Conservation (phyloP, 2,888 invertebrate species). For the Nymphalis c-album region DNA sequence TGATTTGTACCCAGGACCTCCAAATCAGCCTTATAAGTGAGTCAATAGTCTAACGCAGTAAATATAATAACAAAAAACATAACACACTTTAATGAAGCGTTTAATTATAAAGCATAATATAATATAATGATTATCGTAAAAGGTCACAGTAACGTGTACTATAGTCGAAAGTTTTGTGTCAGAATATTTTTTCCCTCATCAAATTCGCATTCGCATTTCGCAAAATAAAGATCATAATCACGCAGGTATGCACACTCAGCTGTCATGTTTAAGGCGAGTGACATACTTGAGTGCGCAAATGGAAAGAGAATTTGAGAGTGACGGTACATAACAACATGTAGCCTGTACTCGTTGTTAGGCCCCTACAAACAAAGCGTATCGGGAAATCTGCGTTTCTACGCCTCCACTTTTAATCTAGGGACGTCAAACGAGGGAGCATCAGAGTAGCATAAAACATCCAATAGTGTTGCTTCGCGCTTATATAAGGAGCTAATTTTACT, state of each 20-base stretch:
- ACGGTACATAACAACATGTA: constrained; percentile 38
- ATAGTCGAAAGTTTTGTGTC: too few relatives aligned
- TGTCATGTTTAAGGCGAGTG: constrained; percentile 40
- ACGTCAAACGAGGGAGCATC: constrained; percentile 69
- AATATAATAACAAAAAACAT: too few relatives aligned
- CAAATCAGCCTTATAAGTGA: too few relatives aligned
- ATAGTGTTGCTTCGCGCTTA: constrained; percentile 76
- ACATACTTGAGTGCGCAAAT: constrained; percentile 41
- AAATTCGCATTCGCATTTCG: constrained; percentile 18
- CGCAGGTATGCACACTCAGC: constrained; percentile 28
- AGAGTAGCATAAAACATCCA: constrained; percentile 73
- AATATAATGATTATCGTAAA: too few relatives aligned
- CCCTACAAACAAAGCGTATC: constrained; percentile 54
- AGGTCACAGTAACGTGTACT: too few relatives aligned
- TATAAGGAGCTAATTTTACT: constrained; percentile 80
- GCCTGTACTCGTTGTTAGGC: constrained; percentile 33
- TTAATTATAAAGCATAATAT: too few relatives aligned
- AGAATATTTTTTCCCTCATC: background rate
- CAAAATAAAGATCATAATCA: constrained; percentile 36
- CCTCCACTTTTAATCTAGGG: constrained; percentile 66
- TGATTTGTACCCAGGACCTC: too few relatives aligned
- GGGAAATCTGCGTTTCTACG: constrained; percentile 51
- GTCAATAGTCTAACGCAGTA: too few relatives aligned
- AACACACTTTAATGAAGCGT: too few relatives aligned
- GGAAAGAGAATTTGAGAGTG: constrained; percentile 44